These are phyloP conservation scores for Pygmarrhopalites habei DNA, from an alignment of 1,140 invertebrate genomes.

Conservation along the genomic window DNA sequence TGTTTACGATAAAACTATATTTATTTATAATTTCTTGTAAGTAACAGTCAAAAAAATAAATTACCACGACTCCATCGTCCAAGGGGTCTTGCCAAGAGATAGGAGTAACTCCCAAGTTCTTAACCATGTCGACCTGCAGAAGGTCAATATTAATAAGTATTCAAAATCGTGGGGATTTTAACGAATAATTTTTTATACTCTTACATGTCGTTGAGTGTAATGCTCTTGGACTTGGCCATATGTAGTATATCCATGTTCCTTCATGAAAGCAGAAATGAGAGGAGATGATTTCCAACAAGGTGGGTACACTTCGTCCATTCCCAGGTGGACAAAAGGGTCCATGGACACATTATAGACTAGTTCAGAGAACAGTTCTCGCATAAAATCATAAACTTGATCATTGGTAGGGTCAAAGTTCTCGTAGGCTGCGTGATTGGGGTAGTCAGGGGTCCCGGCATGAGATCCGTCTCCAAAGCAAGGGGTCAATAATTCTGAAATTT, in stretches of 20 bases:
- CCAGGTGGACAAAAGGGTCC: conserved; percentile 73
- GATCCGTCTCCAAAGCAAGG: conserved; percentile 54
- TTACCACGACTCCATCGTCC: too few species aligned
- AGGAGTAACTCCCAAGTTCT: conserved; percentile 46
- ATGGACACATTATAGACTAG: conserved; percentile 56
- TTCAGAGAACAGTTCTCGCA: conserved; percentile 62
- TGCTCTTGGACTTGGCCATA: conserved; percentile 23
- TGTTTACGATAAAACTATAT: too few species aligned
- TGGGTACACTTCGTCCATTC: conserved; percentile 76
- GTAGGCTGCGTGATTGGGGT: conserved; percentile 44
- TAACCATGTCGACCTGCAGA: conserved; percentile 23
- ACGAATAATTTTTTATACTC: too few species aligned
- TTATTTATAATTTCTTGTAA: too few species aligned
- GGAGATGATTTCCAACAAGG: conserved; percentile 32
- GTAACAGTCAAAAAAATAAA: too few species aligned
- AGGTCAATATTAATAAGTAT: too few species aligned
- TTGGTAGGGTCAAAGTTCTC: conserved; percentile 63
- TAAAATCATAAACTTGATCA: conserved; percentile 49
- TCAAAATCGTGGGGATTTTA: too few species aligned
- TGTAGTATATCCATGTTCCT: conserved; percentile 15
- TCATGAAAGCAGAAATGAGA: conserved; percentile 24
- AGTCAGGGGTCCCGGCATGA: conserved; percentile 43
- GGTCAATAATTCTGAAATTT: conserved; percentile 56
- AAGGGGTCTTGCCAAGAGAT: conserved; percentile 87
- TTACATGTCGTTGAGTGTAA: conserved; percentile 26